Conservation (phyloP, 2,888 invertebrate genomes). For the Drosophila nigricruria region DNA sequence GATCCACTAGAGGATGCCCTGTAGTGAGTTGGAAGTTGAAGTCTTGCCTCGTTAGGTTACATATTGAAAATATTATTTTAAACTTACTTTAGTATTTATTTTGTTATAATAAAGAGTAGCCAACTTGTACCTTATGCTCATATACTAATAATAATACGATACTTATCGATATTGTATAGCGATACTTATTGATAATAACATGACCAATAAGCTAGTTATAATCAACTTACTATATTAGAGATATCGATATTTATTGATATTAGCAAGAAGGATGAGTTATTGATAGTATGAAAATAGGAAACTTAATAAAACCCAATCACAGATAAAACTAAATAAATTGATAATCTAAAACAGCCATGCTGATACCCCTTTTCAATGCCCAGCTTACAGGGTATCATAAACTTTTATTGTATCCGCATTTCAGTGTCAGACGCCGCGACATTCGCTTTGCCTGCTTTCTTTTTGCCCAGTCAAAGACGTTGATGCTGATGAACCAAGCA, state of each 20-base stretch:
- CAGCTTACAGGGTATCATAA: slow-evolving; percentile 38
- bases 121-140: too few species aligned
- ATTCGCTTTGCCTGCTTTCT: slow-evolving; percentile 53
- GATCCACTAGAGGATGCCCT: not conserved
- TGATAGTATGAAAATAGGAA: not conserved
- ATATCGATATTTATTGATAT: not conserved
- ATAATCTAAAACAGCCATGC: not conserved
- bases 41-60: not conserved
- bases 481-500: slow-evolving; percentile 15
- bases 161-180: too few species aligned
- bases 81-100: too few species aligned
- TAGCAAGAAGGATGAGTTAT: not conserved
- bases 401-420: slow-evolving; percentile 81
- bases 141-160: too few species aligned
- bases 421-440: slow-evolving; percentile 69
- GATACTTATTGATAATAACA: too few species aligned
- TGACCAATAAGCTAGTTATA: too few species aligned
- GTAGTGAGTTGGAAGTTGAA: not conserved
- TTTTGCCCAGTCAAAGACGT: slow-evolving; percentile 27
- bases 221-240: not conserved
- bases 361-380: not conserved
- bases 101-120: too few species aligned
- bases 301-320: not conserved
- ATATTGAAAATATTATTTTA: not conserved
- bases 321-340: not conserved